Conservation (phyloP, 2,797 vertebrate genomes). For the Tolypeutes matacus region DNA sequence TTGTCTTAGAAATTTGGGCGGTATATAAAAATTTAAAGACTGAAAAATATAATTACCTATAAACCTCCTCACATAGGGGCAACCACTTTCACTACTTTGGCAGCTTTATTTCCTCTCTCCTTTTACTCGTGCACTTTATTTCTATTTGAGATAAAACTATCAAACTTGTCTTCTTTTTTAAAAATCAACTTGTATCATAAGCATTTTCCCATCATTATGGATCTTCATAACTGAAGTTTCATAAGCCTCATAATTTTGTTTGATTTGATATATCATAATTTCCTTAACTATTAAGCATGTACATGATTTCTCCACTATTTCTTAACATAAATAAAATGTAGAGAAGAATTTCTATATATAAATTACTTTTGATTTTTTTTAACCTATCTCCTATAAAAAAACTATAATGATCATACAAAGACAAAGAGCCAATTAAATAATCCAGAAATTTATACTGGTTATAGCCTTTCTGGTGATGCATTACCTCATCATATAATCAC, state of each 20-base stretch:
- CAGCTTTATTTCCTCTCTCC: neutral
- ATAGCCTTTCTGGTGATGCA: neutral
- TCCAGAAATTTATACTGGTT: neutral
- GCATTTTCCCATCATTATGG: neutral
- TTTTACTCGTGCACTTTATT: neutral
- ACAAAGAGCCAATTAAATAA: neutral
- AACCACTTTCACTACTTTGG: neutral
- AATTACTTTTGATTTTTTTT: neutral
- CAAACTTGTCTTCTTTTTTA: neutral
- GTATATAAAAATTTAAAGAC: neutral
- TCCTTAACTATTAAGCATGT: neutral
- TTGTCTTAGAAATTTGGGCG: conserved; percentile 8
- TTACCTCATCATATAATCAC: neutral
- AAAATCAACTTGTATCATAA: neutral
- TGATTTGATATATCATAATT: neutral
- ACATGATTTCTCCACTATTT: neutral
- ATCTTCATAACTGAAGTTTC: conserved; percentile 13
- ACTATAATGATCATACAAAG: neutral
- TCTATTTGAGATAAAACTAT: neutral
- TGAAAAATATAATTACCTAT: neutral
- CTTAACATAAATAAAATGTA: conserved; percentile 24
- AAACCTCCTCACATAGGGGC: neutral
- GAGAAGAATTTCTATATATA: conserved; percentile 7
- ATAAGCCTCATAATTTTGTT: neutral
- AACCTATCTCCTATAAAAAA: neutral